A percentile compares a stretch with the other conserved stretches of the same genome.
phyloP scores from a whole-genome alignment of 1,140 invertebrate species.

The Agrilus planipennis region DNA sequence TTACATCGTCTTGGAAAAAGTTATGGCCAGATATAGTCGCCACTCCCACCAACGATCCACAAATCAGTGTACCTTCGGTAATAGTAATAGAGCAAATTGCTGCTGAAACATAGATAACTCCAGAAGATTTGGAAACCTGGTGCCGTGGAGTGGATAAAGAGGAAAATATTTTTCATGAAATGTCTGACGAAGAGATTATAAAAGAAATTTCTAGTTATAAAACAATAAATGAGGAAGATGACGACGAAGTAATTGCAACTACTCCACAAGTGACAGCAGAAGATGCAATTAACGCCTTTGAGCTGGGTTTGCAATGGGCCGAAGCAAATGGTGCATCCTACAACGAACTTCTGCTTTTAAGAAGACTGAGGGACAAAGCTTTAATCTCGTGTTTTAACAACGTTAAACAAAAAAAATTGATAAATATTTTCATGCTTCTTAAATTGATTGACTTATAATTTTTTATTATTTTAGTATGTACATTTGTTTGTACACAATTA shows the following conservation, averaged over 20 bases:
- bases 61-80: too few species aligned
- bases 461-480: too few species aligned
- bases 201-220: conserved; percentile 12
- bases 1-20: too few species aligned
- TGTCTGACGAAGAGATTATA: conserved; percentile 12
- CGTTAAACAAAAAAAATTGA: conserved; percentile 25
- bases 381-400: conserved; percentile 23
- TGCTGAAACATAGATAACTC: conserved; percentile 12
- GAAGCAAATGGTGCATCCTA: conserved; percentile 27
- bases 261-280: conserved; percentile 18
- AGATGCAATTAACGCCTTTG: conserved; percentile 26
- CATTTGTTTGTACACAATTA: too few species aligned
- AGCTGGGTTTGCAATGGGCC: conserved; percentile 29
- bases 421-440: too few species aligned
- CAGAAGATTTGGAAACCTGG: conserved; percentile 13
- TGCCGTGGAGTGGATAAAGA: conserved; percentile 12
- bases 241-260: conserved; percentile 25
- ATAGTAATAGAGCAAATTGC: too few species aligned
- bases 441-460: too few species aligned
- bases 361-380: conserved; percentile 28
- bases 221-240: conserved; percentile 16
- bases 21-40: too few species aligned
- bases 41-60: too few species aligned
- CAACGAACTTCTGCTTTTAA: conserved; percentile 30
- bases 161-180: conserved; percentile 10